Conservation (phyloP, 2,113 vertebrate species). For the Capreolus pygargus region DNA sequence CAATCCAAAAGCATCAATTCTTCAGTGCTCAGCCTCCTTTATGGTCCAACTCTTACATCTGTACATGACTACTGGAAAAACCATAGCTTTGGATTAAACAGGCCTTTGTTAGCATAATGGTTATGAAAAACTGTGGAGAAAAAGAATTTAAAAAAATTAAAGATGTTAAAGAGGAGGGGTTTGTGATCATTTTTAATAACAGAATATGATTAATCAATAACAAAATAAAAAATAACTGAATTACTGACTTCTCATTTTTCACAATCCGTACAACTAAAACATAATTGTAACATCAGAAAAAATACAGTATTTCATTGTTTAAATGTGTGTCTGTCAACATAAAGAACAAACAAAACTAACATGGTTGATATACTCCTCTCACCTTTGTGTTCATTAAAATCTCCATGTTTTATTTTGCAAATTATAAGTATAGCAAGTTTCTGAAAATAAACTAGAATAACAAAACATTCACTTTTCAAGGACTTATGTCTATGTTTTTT, state of each 20-base stretch:
- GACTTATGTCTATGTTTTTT: no score
- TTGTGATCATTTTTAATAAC: neutral
- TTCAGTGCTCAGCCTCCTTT: neutral
- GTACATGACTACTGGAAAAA: neutral
- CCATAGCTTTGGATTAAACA: neutral
- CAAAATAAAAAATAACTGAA: neutral
- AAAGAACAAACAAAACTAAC: neutral
- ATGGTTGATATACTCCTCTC: neutral
- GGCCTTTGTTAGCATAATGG: neutral
- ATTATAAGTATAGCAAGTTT: neutral
- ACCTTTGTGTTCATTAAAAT: neutral
- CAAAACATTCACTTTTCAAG: neutral
- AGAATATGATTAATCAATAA: neutral
- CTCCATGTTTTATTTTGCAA: neutral
- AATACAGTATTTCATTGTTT: neutral
- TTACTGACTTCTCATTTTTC: slow-evolving; percentile 38
- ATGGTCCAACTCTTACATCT: neutral
- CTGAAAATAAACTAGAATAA: neutral
- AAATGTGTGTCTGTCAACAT: neutral
- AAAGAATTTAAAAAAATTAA: neutral
- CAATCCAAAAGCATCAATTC: neutral
- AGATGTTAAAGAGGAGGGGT: neutral
- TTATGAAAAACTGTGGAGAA: neutral
- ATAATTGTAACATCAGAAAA: neutral
- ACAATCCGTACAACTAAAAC: slow-evolving; percentile 47